phyloP scores from a whole-genome alignment of 1,140 invertebrate genomes.

The Drosophila persimilis region DNA sequence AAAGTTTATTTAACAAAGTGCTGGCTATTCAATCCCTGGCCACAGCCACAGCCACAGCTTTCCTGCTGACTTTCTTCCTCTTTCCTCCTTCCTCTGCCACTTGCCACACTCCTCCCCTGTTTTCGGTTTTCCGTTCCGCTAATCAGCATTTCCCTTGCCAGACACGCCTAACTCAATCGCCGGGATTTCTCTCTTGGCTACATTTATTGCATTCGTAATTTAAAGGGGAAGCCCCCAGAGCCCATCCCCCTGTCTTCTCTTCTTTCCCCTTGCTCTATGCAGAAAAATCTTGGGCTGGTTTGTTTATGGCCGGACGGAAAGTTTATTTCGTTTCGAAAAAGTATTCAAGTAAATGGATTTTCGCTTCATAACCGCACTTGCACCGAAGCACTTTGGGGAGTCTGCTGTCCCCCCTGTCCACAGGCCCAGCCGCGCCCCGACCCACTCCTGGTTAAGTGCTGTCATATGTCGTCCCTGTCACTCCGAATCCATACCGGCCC shows the following conservation, averaged over 20 bases:
- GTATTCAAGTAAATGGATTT: slow-evolving; percentile 73
- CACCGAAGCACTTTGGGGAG: slow-evolving; percentile 49
- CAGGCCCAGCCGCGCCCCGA: too few species aligned
- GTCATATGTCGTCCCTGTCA: slow-evolving; percentile 44
- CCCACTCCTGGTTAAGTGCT: slow-evolving; percentile 58
- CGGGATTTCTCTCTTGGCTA: slow-evolving; percentile 46
- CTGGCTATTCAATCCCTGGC: slow-evolving; percentile 52
- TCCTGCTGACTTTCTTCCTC: background rate
- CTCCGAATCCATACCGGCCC: background rate
- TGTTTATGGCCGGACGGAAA: slow-evolving; percentile 55
- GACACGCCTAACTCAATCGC: slow-evolving; percentile 49
- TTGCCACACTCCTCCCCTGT: background rate
- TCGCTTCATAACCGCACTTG: slow-evolving; percentile 62
- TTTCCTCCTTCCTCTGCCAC: background rate
- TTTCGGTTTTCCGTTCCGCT: slow-evolving; percentile 23
- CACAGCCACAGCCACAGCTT: slow-evolving; percentile 18
- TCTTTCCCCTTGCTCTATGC: slow-evolving; percentile 7
- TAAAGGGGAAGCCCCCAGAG: slow-evolving; percentile 23
- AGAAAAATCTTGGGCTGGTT: slow-evolving; percentile 42
- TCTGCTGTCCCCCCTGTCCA: background rate
- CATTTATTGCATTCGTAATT: slow-evolving; percentile 71
- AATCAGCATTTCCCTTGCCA: slow-evolving; percentile 54
- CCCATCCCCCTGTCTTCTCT: background rate
- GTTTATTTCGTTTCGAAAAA: slow-evolving; percentile 48
- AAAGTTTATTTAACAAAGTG: slow-evolving; percentile 76